Conservation (phyloP, 2,797 vertebrate genomes). For the Crotalus adamanteus region DNA sequence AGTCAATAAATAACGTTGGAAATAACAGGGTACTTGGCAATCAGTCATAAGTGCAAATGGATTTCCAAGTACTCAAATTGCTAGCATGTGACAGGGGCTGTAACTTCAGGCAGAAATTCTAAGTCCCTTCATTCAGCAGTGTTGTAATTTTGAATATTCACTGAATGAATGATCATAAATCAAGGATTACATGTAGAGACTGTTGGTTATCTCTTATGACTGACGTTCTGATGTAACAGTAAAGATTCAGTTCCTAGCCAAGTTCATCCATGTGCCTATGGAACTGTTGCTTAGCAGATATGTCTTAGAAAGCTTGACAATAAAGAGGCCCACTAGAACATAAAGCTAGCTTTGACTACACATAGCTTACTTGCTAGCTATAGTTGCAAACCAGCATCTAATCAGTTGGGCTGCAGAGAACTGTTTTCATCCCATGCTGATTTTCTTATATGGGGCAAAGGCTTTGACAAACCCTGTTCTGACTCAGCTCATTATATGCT, state of each 20-base stretch:
- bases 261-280: background rate
- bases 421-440: background rate
- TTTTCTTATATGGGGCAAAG: background rate
- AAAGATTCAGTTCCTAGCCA: background rate
- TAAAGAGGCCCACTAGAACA: background rate
- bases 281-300: background rate
- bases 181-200: background rate
- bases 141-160: background rate
- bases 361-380: background rate
- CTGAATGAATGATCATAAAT: background rate
- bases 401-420: background rate
- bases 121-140: background rate
- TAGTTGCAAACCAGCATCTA: background rate
- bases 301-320: background rate
- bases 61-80: background rate
- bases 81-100: background rate
- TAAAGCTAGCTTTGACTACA: background rate
- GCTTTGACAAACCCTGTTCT: background rate
- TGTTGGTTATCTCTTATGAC: background rate
- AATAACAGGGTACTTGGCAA: background rate
- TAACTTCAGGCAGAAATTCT: background rate
- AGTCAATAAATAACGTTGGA: too few species aligned
- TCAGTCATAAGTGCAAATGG: background rate
- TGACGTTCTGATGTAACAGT: background rate
- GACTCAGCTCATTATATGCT: background rate